Evolutionary conservation across 2,888 invertebrate species (phyloP), one percentile per base, ranked within the genome.

Genomic region (Vanessa cardui): DNA sequence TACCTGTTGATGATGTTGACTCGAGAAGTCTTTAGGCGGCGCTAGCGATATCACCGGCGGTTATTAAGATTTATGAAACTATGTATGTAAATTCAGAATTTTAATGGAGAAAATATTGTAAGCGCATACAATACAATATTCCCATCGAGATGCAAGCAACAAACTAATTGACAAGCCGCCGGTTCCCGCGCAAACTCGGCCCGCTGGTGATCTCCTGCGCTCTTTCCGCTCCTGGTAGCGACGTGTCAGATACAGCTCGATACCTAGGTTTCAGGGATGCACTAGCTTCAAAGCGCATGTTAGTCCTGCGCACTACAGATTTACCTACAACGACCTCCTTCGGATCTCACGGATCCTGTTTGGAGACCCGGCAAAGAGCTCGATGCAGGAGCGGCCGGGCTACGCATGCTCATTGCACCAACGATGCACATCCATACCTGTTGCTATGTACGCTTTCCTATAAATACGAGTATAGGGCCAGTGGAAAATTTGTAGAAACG

Each of bases 241-340:
- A 9, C 21, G 26, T 33, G 33, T 39, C 44, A 64, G 15, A 56
- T 46, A 50, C 60, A 61, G 69, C 50, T 64, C 58, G 58, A 69
- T 59, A 67, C 20, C 62, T 70, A 70, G 62, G 9, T n/a, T 62
- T 45, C 33, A 44, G 33, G 31, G 62, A 18, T 58, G 45, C 58
- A 44, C 50, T 66, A 62, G 58, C 58, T 67, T 39, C 45, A 62
- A 58, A 61, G 68, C 70, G 68, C 65, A 68, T 68, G 70, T 67
- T 63, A 45, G 49, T 45, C 62, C 68, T 68, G 70, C 68, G 68
- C 68, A 62, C 39, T 62, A n/a, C 64, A 58, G 45, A 8, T 26
- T 21, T 56, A 54, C 16, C 33, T 54, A 33, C 59, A 26, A 16
- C 47, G 16, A 68, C 31, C 64, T 56, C 60, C 60, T 58, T 44